Conservation (phyloP, 2,797 vertebrate species). For the Orestias chungarensis region DNA sequence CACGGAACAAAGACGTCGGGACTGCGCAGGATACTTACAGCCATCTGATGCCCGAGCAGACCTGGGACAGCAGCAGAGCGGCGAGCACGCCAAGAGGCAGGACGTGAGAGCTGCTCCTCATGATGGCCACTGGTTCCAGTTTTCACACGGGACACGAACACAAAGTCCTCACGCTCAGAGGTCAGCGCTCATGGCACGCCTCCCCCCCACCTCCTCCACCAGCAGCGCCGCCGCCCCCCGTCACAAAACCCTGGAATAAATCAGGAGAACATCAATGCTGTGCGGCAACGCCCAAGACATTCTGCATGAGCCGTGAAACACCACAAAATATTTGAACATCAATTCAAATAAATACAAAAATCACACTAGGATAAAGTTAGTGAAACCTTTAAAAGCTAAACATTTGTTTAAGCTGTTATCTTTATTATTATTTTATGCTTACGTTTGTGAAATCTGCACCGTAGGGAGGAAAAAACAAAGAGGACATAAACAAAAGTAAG, state of each 20-base stretch:
- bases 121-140: conserved; percentile 65
- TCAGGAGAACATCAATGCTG: conserved; percentile 4
- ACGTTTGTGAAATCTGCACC: neutral
- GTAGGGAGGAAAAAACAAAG: neutral
- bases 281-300: neutral
- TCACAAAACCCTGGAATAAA: conserved; percentile 51
- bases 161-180: conserved; percentile 63
- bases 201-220: too few relatives aligned
- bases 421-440: neutral
- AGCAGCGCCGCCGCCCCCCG: conserved; percentile 49
- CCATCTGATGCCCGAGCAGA: conserved; percentile 96
- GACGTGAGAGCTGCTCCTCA: conserved; percentile 82
- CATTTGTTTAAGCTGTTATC: too few relatives aligned
- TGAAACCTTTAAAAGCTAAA: too few relatives aligned
- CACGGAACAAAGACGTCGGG: neutral
- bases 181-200: conserved; percentile 69
- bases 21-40: conserved; percentile 86
- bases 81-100: conserved; percentile 84
- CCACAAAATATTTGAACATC: neutral
- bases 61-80: conserved; percentile 86
- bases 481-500: neutral
- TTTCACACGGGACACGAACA: conserved; percentile 53
- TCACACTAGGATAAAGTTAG: neutral
- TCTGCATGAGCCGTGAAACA: neutral
- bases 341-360: neutral